Base-by-base conservation (phyloP, 2,113 vertebrate species). In the Leptobrachium leishanense region DNA sequence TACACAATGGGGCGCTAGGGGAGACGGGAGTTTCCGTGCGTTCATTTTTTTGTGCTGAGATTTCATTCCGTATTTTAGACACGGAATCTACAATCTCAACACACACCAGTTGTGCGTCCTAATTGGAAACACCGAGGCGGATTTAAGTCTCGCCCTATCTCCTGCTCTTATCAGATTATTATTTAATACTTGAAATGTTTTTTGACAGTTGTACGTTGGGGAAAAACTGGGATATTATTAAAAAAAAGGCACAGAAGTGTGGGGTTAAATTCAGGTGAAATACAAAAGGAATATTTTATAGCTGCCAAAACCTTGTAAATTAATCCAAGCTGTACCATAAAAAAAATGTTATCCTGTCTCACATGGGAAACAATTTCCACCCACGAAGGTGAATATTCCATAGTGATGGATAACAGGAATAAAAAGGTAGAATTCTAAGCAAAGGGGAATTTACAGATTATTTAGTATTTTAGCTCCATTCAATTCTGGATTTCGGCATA, bases 281-380 rank as follows among this genome's bases (percentile, higher is more conserved):
- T 71, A 67, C 70, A 68, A 80, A 59, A 80, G 46, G 68, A 65
- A 78, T 64, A 71, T 71, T 70, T 78, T 66, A 13, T 64, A 50
- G 70, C 68, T 72, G 70, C 77, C 77, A 80, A 72, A 80, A 73
- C 41, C 13, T 13, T 44, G 70, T 67, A 80, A 80, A 80, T 80
- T 44, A 74, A 74, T 80, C 72, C 77, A 74, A 80, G 77, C 71
- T 80, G 70, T 57, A 66, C 70, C 39, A 53, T 3, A 77, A 76
- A 59, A 59, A 59, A 59, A 55, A 57, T 43, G 50, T 80, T 80
- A 68, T 80, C 46, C 70, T 73, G 44, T 57, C 43, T 67, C 64
- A 39, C 57, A 10, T 5, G 43, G 43, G 62, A 63, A 68, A 64
- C 43, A 10, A 68, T 57, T 67, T 74, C 63, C 70, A 67, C 70